Base-by-base conservation (phyloP, 1,140 invertebrate genomes). In the Panagrolaimus sp. region DNA sequence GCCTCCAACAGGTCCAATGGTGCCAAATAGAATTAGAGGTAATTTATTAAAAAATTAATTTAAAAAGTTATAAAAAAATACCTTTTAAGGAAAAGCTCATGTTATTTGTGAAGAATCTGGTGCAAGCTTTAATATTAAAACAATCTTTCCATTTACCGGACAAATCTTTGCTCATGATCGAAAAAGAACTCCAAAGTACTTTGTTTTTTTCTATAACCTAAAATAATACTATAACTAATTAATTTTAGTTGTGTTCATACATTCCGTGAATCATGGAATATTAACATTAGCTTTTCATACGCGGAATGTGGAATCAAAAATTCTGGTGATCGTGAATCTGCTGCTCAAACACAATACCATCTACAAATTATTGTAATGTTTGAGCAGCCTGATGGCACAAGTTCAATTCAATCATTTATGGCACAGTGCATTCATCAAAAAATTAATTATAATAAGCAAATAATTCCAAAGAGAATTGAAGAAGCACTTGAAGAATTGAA, bases 351-450 rank as follows among this genome's bases (percentile, higher is more conserved):
- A 38, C 73, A 82, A 61, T 82, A 70, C 63, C 78, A 81, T 48
- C 67, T 83, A 51, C 79, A 81, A 68, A 81, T 81, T 14, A 78
- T 81, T 47, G 80, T 81, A 1, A 69, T 76, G 46, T 78, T 82
- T 51, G 68, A 81, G n/a, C 79, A 81, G 44, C 67, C 72, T n/a
- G 70, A 82, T 43, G 78, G 76, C 11, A 64, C 69, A 11, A 71
- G 72, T 14, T 72, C 74, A 27, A 53, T 83, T 42, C 79, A 83
- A 53, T 81, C 80, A 11, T 81, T 75, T 63, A 75, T 81, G 68
- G 74, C 72, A 11, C 79, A 83, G 44, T 81, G 79, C 69, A 79
- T 70, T 9, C 74, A 81, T 57, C 75, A 74, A 51, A 72, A 70
- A 25, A 69, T 81, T 44, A 63, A 68, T 4, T 81, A 81, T 42